phyloP scores from a whole-genome alignment of 2,797 vertebrate genomes.

The Phylloscopus collybita region DNA sequence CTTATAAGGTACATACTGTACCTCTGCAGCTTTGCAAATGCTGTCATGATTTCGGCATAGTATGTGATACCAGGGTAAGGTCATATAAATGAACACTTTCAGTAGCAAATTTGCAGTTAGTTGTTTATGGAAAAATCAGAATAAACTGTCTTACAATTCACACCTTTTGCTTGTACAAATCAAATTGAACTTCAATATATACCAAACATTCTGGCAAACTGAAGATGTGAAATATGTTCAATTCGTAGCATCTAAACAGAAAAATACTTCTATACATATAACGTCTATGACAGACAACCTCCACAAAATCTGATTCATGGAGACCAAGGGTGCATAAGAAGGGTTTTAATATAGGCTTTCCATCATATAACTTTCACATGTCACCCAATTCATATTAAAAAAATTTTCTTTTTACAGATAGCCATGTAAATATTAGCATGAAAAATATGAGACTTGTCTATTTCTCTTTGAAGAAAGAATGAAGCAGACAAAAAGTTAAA shows the following conservation, averaged over 20 bases:
- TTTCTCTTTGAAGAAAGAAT: background rate
- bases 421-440: background rate
- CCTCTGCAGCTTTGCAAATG: background rate
- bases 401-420: background rate
- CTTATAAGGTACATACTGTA: background rate
- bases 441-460: background rate
- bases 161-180: background rate
- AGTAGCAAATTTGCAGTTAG: background rate
- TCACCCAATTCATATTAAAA: background rate
- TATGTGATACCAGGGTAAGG: background rate
- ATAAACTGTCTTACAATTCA: background rate
- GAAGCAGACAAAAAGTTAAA: background rate
- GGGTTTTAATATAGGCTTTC: background rate
- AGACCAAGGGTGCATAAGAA: background rate
- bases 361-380: background rate
- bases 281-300: background rate
- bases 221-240: background rate
- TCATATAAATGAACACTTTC: background rate
- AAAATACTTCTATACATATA: background rate
- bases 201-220: background rate
- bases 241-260: background rate
- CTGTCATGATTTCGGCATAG: background rate
- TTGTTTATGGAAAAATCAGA: background rate
- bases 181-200: background rate
- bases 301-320: background rate